Base-by-base conservation (phyloP, 2,888 invertebrate species). In the Oligia latruncula region DNA sequence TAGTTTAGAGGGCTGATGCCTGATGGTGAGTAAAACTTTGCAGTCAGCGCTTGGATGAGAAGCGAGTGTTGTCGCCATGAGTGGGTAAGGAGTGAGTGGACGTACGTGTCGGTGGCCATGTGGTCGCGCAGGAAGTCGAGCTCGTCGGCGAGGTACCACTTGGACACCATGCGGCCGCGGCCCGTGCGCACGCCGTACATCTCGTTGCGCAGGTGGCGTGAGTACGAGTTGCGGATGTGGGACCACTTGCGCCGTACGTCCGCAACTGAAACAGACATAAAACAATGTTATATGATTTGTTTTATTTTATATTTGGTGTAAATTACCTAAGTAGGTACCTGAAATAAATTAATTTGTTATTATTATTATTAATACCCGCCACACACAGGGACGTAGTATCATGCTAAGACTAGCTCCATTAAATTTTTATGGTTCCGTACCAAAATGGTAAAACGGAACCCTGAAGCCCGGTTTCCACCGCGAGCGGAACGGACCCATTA, bases 161-260 rank as follows among this genome's bases (percentile, higher is more conserved):
- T 91, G 66, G 95, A 95, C 60, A 96, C 96, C 89, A 92, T 91
- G 90, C 96, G 95, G 80, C 96, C 96, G 87, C 93, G 93, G 91
- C 95, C 95, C 68, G 96, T 96, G 91, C 96, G 95, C 84, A 95
- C 95, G 89, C 96, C 96, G 92, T 94, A 93, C 93, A 95, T 90
- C 94, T 96, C 96, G 93, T 96, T 96, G 89, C 96, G 95, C 75
- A 96, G 94, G 91, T 96, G 96, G 5, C 96, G 94, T 88, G 96
- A 96, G 93, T 96, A 96, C 87, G 96, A 96, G 94, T 96, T 96
- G 91, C 96, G 95, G 86, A 96, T 93, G 93, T 96, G 96, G 0
- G 96, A 96, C 96, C 96, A 96, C 91, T 96, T 96, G 89, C 96
- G 93, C 0, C 96, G 93, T 76, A 96, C 96, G 83, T 96, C 96